Evolutionary conservation across 2,888 invertebrate species (phyloP).

Genomic region (Philonicus albiceps): DNA sequence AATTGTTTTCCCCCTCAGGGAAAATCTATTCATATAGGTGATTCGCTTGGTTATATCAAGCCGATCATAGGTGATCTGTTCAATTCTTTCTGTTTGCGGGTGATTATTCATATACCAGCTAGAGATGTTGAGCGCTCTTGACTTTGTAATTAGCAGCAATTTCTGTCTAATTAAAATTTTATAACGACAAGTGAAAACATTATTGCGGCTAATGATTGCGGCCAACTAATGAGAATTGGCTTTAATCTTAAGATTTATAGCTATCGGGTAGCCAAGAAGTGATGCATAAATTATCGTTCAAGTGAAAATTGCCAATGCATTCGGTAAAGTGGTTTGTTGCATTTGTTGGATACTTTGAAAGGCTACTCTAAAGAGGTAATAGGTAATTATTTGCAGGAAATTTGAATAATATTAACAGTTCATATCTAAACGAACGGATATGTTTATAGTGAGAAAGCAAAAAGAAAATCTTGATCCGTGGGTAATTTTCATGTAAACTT

Average conservation of each 20-base stretch:
- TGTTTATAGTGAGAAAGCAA: neutral
- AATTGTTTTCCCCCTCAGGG: neutral
- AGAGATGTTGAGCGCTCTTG: neutral
- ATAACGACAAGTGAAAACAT: constrained; percentile 9
- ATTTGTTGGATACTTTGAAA: neutral
- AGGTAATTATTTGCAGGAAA: neutral
- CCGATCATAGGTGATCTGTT: neutral
- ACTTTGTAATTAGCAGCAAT: neutral
- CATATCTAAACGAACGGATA: neutral
- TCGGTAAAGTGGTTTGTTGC: neutral
- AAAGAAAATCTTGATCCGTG: neutral
- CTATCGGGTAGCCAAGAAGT: neutral
- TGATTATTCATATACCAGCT: neutral
- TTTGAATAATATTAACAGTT: neutral
- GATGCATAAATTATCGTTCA: neutral
- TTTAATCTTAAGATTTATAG: neutral
- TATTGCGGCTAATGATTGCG: neutral
- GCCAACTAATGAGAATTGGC: neutral
- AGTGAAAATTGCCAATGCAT: neutral
- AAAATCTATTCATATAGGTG: neutral
- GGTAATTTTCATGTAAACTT: neutral
- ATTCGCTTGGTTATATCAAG: neutral
- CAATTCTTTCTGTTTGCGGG: neutral
- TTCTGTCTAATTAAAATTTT: constrained; percentile 21
- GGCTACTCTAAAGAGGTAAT: neutral